Base-by-base conservation (phyloP, 2,797 vertebrate genomes). In the Helicolenus hilgendorfi region DNA sequence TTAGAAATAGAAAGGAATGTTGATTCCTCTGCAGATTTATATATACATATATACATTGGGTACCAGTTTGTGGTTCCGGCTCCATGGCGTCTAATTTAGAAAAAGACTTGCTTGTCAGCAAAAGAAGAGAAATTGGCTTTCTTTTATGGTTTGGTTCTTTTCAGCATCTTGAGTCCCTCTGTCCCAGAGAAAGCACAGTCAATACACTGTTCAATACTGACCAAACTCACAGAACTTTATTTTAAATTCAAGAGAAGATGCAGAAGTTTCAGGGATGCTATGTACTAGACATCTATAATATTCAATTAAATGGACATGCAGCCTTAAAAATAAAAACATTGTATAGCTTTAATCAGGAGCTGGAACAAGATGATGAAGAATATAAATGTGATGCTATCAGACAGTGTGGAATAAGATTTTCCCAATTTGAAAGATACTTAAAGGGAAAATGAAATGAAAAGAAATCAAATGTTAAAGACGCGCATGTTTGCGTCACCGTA, bases 31-130 rank as follows among this genome's bases (percentile, higher is more conserved):
- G 73, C 60, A 72, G 58, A 80, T 49, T 18, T 53, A 1, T 49
- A 49, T 53, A 53, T 53, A 49, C 85, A 87, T 91, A 84, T 79
- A 78, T 29, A 84, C 29, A n/a, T 22, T 56, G 11, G 77, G 59
- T 29, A 69, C 62, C 72, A 69, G 27, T 79, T 70, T 87, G 87
- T 55, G 89, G 87, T 82, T 78, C 45, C 24, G 8, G 38, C 7
- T 56, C 55, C 27, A 53, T 38, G 62, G 15, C 67, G 58, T 82
- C 67, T 9, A 63, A 81, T 90, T 89, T 81, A 86, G 70, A 36
- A 63, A 38, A 85, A 70, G 70, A 35, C 35, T 41, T 5, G 13
- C 3, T 62, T n/a, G 69, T 83, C 69, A 81, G 81, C 79, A 62
- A 63, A 79, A 85, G 6, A 59, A 59, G 41, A 64, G 10, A 72